phyloP scores from a whole-genome alignment of 2,888 invertebrate species.

The Lasioglossum zephyrum region DNA sequence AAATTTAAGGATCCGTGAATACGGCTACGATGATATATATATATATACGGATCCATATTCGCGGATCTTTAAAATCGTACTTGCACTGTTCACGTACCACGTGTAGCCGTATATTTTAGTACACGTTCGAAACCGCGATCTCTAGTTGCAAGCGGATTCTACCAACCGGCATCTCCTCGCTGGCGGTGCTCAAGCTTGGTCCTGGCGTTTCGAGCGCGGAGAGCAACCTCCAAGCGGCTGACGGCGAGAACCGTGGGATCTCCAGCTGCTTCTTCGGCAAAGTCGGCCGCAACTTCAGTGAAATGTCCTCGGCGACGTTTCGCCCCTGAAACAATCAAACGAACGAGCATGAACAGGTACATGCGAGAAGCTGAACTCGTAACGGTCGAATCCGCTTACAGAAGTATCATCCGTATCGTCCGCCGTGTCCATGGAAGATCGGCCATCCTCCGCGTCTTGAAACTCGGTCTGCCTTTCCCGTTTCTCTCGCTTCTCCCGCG shows the following conservation, averaged over 20 bases:
- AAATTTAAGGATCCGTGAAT: too few relatives aligned
- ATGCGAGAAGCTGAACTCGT: neutral
- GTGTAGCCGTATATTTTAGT: too few relatives aligned
- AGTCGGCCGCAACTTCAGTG: conserved; percentile 90
- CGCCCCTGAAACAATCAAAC: conserved; percentile 71
- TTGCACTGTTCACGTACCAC: too few relatives aligned
- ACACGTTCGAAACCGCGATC: too few relatives aligned
- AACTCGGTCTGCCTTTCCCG: conserved; percentile 63
- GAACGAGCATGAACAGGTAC: neutral
- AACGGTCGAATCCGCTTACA: conserved; percentile 13
- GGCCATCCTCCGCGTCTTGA: conserved; percentile 52
- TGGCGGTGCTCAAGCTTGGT: conserved; percentile 78
- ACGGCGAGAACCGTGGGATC: conserved; percentile 92
- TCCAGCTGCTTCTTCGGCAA: conserved; percentile 91
- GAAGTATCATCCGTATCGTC: conserved; percentile 65
- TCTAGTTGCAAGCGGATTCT: neutral
- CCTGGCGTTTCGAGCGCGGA: conserved; percentile 87
- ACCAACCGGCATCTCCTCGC: conserved; percentile 81
- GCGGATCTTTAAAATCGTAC: too few relatives aligned
- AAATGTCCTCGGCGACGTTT: conserved; percentile 87
- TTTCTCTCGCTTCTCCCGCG: neutral
- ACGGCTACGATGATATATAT: too few relatives aligned
- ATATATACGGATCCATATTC: too few relatives aligned
- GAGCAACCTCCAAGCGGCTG: conserved; percentile 92
- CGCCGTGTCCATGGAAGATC: conserved; percentile 49